Conservation (phyloP, 2,888 invertebrate species). For the Ashinkailepas kermadecensis region DNA sequence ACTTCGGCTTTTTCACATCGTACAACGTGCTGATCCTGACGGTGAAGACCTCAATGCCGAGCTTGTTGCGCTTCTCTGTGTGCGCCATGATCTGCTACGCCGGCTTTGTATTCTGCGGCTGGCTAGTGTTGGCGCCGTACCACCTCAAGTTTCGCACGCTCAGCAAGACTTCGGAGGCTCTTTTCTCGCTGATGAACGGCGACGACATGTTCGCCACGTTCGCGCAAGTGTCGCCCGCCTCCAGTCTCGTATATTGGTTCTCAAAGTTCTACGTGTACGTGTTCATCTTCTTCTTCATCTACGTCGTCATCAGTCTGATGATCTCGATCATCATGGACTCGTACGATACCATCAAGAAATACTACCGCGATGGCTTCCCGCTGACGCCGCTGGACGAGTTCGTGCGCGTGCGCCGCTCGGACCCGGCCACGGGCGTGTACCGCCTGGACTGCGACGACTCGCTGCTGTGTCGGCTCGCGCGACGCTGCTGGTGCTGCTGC, state of each 20-base stretch:
- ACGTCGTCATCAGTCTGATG: slow-evolving; percentile 93
- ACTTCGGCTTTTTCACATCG: slow-evolving; percentile 85
- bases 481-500: neutral
- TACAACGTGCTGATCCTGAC: slow-evolving; percentile 78
- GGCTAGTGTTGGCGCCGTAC: slow-evolving; percentile 95
- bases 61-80: slow-evolving; percentile 82
- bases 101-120: slow-evolving; percentile 95
- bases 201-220: slow-evolving; percentile 99
- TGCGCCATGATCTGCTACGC: slow-evolving; percentile 90
- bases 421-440: neutral
- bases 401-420: neutral
- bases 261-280: slow-evolving; percentile 86
- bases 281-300: slow-evolving; percentile 94
- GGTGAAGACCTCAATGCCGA: slow-evolving; percentile 85
- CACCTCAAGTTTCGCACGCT: slow-evolving; percentile 77
- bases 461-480: neutral
- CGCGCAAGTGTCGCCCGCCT: slow-evolving; percentile 77
- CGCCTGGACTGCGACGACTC: neutral
- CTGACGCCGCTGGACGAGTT: slow-evolving; percentile 23
- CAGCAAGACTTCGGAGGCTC: slow-evolving; percentile 87
- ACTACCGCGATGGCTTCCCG: slow-evolving; percentile 23
- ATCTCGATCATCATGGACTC: slow-evolving; percentile 98
- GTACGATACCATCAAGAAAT: slow-evolving; percentile 79
- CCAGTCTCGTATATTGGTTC: slow-evolving; percentile 82
- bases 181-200: slow-evolving; percentile 94